Conservation (phyloP, 2,113 vertebrate genomes). For the Urocitellus parryii region DNA sequence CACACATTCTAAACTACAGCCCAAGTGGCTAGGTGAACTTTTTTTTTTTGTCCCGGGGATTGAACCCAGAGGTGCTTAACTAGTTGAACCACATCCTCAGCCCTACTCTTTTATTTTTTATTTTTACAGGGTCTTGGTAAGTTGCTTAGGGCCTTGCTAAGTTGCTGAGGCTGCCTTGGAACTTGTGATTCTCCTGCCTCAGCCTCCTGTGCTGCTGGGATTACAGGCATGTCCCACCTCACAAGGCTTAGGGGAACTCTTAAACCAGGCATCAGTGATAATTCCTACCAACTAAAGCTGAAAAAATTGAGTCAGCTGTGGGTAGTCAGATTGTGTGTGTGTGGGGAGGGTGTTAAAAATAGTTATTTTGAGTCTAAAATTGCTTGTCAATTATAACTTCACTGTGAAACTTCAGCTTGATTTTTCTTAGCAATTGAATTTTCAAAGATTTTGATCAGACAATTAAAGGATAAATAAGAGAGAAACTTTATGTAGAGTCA, state of each 20-base stretch:
- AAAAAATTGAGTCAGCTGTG: background rate
- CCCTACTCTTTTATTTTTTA: background rate
- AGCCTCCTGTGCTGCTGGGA: background rate
- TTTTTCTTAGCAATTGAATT: slow-evolving; percentile 43
- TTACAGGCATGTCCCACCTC: background rate
- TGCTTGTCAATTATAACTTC: slow-evolving; percentile 30
- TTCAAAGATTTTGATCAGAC: slow-evolving; percentile 42
- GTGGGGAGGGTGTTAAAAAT: background rate
- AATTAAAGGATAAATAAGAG: background rate
- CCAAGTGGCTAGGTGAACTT: background rate
- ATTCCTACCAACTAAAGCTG: background rate
- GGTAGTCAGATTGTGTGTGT: background rate
- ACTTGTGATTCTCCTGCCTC: background rate
- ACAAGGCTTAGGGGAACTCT: background rate
- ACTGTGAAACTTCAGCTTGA: slow-evolving; percentile 8
- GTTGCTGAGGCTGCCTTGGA: background rate
- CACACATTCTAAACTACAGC: background rate
- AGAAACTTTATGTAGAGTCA: slow-evolving; percentile 5
- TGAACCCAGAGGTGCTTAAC: background rate
- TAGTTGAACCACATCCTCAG: background rate
- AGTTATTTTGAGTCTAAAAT: background rate
- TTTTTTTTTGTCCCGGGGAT: background rate
- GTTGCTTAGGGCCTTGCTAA: background rate
- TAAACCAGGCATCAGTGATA: background rate
- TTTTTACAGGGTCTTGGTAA: background rate